phyloP scores from a whole-genome alignment of 2,888 invertebrate species.

The Trissolcus japonicus region DNA sequence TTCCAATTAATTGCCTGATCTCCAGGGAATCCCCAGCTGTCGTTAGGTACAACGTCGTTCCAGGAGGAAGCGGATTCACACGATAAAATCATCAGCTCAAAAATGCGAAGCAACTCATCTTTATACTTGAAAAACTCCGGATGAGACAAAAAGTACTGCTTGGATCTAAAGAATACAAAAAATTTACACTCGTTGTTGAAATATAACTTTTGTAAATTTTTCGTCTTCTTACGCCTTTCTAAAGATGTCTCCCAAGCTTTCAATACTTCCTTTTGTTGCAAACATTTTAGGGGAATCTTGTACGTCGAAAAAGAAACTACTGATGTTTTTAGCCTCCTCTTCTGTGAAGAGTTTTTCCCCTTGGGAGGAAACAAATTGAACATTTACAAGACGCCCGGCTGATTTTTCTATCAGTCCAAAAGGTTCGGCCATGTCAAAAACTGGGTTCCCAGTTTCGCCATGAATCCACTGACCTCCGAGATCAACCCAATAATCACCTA shows the following conservation, averaged over 20 bases:
- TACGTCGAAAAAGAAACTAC: constrained; percentile 15
- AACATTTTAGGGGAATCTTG: constrained; percentile 7
- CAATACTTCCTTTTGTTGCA: constrained; percentile 1
- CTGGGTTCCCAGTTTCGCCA: constrained; percentile 64
- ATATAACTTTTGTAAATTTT: too few relatives aligned
- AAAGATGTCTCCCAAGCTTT: constrained; percentile 22
- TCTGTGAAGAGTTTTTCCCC: constrained; percentile 14
- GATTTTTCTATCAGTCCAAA: constrained; percentile 61
- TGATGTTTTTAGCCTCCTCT: constrained; percentile 14
- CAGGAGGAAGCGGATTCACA: constrained; percentile 45
- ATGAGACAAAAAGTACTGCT: constrained; percentile 51
- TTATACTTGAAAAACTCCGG: constrained; percentile 51
- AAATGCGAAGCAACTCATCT: constrained; percentile 37
- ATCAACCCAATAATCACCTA: constrained; percentile 41
- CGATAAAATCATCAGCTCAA: constrained; percentile 49
- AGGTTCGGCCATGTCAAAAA: constrained; percentile 63
- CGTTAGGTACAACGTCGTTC: constrained; percentile 32
- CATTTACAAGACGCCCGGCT: background rate
- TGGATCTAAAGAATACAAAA: constrained; percentile 39
- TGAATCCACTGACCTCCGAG: constrained; percentile 69
- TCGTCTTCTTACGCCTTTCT: constrained; percentile 13
- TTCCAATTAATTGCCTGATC: constrained; percentile 65
- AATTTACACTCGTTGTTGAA: background rate
- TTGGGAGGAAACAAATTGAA: background rate
- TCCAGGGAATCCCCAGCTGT: constrained; percentile 45